phyloP scores from a whole-genome alignment of 2,797 vertebrate genomes.

The Phyllotis vaccarum region DNA sequence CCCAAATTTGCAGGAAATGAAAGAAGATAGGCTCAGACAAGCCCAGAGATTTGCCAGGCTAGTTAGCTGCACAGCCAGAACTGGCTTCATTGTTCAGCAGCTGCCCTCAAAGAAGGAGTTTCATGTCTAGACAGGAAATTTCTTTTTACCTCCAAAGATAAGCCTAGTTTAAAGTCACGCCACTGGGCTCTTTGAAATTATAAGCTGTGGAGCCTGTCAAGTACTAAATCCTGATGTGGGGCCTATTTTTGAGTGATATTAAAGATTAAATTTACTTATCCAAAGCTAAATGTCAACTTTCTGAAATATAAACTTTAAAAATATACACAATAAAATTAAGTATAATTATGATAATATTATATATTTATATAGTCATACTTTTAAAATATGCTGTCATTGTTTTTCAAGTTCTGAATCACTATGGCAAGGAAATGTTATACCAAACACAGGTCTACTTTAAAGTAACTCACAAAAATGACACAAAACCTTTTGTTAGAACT shows the following conservation, averaged over 20 bases:
- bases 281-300: neutral
- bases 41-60: neutral
- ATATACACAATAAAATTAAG: neutral
- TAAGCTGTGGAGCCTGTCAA: no score
- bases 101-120: neutral
- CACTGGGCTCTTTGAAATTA: no score
- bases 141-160: neutral
- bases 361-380: neutral
- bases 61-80: no score
- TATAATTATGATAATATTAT: neutral
- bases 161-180: neutral
- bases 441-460: neutral
- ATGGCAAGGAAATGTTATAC: neutral
- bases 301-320: neutral
- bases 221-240: neutral
- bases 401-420: neutral
- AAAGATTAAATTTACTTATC: slow-evolving; percentile 3
- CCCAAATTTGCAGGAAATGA: neutral
- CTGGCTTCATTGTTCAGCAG: neutral
- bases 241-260: neutral
- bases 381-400: neutral
- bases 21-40: neutral
- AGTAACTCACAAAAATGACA: neutral
- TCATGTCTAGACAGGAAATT: neutral
- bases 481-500: neutral